Conservation (phyloP, 2,113 vertebrate genomes). For the Heterocephalus glaber region DNA sequence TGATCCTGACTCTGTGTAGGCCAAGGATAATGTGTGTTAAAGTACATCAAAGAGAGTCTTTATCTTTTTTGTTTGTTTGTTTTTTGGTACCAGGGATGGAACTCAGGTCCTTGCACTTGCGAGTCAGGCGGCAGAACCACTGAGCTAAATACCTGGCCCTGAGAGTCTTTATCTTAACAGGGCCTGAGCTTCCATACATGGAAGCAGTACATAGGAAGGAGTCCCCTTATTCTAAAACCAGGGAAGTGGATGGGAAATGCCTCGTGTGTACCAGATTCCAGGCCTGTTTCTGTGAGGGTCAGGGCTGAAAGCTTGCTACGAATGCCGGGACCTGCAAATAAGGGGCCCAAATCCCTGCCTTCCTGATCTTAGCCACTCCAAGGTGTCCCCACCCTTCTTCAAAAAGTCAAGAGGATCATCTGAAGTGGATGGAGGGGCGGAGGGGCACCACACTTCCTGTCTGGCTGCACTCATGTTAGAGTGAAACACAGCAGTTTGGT, state of each 20-base stretch:
- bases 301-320: neutral
- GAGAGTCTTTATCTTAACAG: neutral
- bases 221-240: neutral
- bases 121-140: too few species aligned
- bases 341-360: neutral
- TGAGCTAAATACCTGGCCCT: too few species aligned
- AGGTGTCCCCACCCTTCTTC: neutral
- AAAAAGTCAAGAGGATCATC: neutral
- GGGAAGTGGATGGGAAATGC: too few species aligned
- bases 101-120: too few species aligned
- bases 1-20: neutral
- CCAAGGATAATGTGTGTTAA: too few species aligned
- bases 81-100: too few species aligned
- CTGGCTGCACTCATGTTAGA: neutral
- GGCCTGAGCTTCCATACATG: neutral
- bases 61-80: too few species aligned
- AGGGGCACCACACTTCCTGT: neutral
- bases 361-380: neutral
- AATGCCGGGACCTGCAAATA: neutral
- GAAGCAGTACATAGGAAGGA: neutral
- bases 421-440: neutral
- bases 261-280: neutral
- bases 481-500: neutral
- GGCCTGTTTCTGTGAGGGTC: neutral
- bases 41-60: neutral